phyloP scores from a whole-genome alignment of 1,140 invertebrate species.

The Pseudomyrmex dendroicus region DNA sequence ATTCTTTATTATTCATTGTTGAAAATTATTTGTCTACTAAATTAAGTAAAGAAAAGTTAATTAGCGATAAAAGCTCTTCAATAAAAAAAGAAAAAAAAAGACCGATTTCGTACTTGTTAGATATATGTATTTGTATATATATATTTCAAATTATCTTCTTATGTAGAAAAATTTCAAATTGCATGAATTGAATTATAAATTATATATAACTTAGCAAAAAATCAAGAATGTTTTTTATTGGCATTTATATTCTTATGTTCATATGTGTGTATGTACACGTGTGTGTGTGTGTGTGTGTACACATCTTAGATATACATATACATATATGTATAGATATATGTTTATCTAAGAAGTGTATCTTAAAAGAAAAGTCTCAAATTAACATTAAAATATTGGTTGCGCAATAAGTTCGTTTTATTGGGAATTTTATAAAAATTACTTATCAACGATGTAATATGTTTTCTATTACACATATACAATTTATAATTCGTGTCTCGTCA shows the following conservation, averaged over 20 bases:
- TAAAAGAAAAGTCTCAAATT: constrained; percentile 18
- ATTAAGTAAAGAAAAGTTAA: not conserved
- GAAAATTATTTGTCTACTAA: constrained; percentile 20
- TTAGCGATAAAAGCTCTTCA: constrained; percentile 1
- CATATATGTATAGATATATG: not conserved
- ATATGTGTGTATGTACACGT: not conserved
- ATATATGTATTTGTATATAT: not conserved
- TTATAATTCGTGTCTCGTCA: constrained; percentile 70
- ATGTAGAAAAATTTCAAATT: too few relatives aligned
- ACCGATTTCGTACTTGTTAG: constrained; percentile 8
- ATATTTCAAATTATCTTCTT: not conserved
- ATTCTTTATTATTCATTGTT: constrained; percentile 24
- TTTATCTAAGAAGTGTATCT: constrained; percentile 26
- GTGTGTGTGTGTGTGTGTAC: not conserved
- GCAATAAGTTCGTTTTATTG: constrained; percentile 53
- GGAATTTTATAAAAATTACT: constrained; percentile 70
- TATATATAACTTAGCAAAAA: too few relatives aligned
- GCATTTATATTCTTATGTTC: not conserved
- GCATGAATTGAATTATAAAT: too few relatives aligned
- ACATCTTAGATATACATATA: not conserved
- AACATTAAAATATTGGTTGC: constrained; percentile 52
- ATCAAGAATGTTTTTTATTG: too few relatives aligned
- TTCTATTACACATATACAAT: constrained; percentile 72
- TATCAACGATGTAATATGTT: constrained; percentile 79
- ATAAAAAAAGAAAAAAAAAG: not conserved